These are phyloP conservation scores for Hydropsyche tenuis DNA, from an alignment of 1,140 invertebrate genomes.

Conservation along the genomic window DNA sequence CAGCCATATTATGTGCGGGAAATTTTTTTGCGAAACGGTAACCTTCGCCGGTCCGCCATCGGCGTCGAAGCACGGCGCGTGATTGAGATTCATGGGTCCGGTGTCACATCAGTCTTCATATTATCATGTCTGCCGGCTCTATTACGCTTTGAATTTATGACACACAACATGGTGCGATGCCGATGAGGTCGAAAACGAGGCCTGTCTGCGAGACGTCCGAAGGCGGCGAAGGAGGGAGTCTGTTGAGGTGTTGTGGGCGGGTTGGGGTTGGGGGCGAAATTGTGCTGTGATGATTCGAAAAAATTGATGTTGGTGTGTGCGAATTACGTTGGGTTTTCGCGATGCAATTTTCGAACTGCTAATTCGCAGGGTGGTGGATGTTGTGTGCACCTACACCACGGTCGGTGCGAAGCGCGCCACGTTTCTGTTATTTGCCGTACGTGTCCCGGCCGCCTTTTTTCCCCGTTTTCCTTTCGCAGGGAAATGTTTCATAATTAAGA, in stretches of 20 bases:
- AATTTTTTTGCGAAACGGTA: background rate
- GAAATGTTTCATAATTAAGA: no score
- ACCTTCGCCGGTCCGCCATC: background rate
- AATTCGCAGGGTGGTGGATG: no score
- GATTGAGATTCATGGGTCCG: constrained; percentile 50
- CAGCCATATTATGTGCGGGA: no score
- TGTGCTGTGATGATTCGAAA: no score
- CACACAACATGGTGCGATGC: constrained; percentile 13
- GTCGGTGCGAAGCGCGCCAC: no score
- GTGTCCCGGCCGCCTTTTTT: no score
- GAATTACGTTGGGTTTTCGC: no score
- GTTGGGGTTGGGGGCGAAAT: background rate
- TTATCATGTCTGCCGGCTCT: constrained; percentile 49
- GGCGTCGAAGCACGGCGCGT: constrained; percentile 31
- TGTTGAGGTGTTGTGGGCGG: background rate
- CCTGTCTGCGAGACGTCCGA: background rate
- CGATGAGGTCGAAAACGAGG: background rate
- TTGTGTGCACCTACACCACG: no score
- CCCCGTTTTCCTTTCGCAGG: no score
- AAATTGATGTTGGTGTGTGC: no score
- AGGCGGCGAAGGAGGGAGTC: background rate
- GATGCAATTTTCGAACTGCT: no score
- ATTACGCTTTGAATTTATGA: constrained; percentile 50
- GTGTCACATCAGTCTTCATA: constrained; percentile 51
- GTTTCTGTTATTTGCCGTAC: no score